Evolutionary conservation across 2,797 vertebrate species (phyloP), one percentile per base, ranked within the genome.

Genomic region (Lacerta bilineata): DNA sequence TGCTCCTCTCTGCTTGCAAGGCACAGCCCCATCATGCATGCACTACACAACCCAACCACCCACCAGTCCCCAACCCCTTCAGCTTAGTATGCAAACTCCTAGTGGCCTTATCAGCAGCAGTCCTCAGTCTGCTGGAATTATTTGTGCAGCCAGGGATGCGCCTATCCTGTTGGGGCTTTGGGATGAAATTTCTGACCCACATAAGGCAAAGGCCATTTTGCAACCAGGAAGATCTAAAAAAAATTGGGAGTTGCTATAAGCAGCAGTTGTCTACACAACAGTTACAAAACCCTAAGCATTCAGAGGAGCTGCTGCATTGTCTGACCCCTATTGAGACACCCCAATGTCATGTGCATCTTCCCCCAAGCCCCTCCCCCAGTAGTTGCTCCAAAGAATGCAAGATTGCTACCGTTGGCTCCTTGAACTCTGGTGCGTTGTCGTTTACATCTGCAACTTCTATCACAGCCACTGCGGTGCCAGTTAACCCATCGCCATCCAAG

Each of bases 391-490:
- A 33, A 33, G 69, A 13, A 7, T 9, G 20, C 3, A 1, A 33
- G 2, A 9, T 2, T 0, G 0, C 91, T 96, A 98, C 96, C 95
- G 0, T 86, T 13, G 87, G 93, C 33, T 95, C 93, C 4, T 95
- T 91, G 36, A 98, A 99, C 33, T 75, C 6, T 0, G 98, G 98
- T 13, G 98, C 95, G 0, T 98, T 98, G 96, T 99, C 98, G 0
- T 99, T 99, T 91, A 97, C 93, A 2, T 98, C 98, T 0, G 93
- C 91, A 1, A 99, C 96, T 1, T 97, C 97, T 0, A 98, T 97
- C 39, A 98, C 61, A 0, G 97, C 98, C 78, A 92, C 95, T 0
- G 96, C 96, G 0, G 23, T 82, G 5, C 88, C 94, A 29, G 5
- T 0, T 7, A 96, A 89, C 0, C 98, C 98, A 0, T 66, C 0